Evolutionary conservation across 2,888 invertebrate genomes (phyloP).

Genomic region (Yponomeuta plumbellus): DNA sequence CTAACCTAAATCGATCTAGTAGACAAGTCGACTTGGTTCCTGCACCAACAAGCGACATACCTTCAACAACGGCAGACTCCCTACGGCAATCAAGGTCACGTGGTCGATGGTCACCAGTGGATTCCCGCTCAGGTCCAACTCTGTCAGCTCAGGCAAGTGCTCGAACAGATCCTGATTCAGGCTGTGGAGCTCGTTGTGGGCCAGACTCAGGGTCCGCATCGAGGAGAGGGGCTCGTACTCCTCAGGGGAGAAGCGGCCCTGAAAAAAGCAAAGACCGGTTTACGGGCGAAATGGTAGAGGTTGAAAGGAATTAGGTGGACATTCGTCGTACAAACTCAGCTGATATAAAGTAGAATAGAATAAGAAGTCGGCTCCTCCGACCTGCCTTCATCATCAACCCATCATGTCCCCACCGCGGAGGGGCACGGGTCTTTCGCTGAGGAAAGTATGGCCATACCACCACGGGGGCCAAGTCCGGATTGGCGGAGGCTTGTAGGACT

Average conservation of each 20-base stretch:
- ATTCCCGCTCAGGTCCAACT: conserved; percentile 84
- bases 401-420: no score
- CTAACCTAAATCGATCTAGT: no score
- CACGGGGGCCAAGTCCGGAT: no score
- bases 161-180: conserved; percentile 85
- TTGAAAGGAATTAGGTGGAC: no score
- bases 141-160: conserved; percentile 81
- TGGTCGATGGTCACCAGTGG: conserved; percentile 81
- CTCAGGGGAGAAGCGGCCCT: conserved; percentile 77
- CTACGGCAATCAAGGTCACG: conserved; percentile 79
- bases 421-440: no score
- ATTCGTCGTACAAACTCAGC: no score
- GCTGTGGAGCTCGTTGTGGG: conserved; percentile 82
- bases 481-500: no score
- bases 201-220: conserved; percentile 79
- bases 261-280: conserved; percentile 29
- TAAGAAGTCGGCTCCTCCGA: no score
- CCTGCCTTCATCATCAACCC: no score
- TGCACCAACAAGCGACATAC: conserved; percentile 45
- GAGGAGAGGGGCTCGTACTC: conserved; percentile 77
- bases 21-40: no score
- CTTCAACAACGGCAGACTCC: conserved; percentile 79
- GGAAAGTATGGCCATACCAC: no score
- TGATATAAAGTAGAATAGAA: no score
- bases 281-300: neutral